Evolutionary conservation across 1,140 invertebrate species (phyloP).

Genomic region (Euura lappo): DNA sequence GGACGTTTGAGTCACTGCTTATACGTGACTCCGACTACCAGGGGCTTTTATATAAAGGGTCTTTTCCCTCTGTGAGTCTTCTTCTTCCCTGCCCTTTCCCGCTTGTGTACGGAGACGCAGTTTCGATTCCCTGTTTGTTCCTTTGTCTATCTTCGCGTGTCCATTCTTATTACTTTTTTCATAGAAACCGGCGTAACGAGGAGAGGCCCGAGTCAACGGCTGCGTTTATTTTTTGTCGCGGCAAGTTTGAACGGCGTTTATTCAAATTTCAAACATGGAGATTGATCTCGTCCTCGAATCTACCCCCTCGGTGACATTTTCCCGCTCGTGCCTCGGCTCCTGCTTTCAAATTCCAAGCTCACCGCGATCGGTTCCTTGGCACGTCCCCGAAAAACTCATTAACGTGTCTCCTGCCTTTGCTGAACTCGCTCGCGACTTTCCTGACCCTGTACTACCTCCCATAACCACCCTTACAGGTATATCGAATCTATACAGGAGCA

Average conservation of each 20-base stretch:
- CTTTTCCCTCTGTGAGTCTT: background rate
- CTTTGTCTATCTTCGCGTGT: background rate
- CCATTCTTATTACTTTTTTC: background rate
- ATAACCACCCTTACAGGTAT: background rate
- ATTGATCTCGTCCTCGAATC: slow-evolving; percentile 48
- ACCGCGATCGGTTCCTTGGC: slow-evolving; percentile 49
- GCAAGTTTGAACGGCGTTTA: slow-evolving; percentile 40
- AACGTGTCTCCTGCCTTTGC: slow-evolving; percentile 43
- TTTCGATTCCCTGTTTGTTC: background rate
- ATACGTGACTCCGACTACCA: slow-evolving; percentile 52
- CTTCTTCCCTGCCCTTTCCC: background rate
- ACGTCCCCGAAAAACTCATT: slow-evolving; percentile 58
- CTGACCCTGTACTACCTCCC: slow-evolving; percentile 16
- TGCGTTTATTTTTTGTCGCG: background rate
- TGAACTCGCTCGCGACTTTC: slow-evolving; percentile 28
- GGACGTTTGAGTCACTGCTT: slow-evolving; percentile 52
- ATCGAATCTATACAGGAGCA: background rate
- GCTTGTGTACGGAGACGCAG: background rate
- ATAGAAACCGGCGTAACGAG: too few species aligned
- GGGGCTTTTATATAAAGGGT: background rate
- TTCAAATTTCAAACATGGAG: slow-evolving; percentile 56
- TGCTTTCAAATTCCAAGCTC: slow-evolving; percentile 47
- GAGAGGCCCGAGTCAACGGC: too few species aligned
- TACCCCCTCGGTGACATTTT: slow-evolving; percentile 29
- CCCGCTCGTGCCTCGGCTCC: slow-evolving; percentile 22